Evolutionary conservation across 1,140 invertebrate genomes (phyloP).

Genomic region (Melitaea cinxia): DNA sequence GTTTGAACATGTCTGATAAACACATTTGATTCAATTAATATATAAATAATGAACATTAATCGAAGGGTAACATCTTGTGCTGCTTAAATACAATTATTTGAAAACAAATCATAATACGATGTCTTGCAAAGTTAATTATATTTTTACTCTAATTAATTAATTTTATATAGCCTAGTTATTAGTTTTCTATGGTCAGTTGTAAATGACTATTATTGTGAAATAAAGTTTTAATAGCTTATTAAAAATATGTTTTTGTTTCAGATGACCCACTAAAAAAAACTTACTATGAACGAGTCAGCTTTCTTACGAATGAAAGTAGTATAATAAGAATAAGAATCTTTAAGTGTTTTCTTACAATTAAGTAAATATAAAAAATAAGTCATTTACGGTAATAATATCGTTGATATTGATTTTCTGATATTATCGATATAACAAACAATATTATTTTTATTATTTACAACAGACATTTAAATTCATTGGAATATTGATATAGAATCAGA

Average conservation of each 20-base stretch:
- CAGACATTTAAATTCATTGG: slow-evolving; percentile 14
- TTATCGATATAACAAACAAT: slow-evolving; percentile 4
- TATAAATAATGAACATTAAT: no score
- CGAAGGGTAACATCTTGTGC: no score
- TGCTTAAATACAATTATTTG: no score
- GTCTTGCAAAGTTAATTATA: no score
- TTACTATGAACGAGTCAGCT: background rate
- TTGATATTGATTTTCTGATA: background rate
- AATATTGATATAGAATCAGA: slow-evolving; percentile 38
- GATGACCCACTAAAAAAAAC: background rate
- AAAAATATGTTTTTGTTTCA: background rate
- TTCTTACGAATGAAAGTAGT: background rate
- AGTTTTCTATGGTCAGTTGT: no score
- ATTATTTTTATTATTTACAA: slow-evolving; percentile 17
- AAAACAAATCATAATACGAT: no score
- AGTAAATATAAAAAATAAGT: slow-evolving; percentile 1
- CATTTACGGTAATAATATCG: background rate
- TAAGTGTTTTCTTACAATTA: background rate
- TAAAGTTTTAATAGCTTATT: no score
- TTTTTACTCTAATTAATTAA: no score
- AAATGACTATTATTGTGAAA: no score
- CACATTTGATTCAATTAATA: background rate
- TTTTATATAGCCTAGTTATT: no score
- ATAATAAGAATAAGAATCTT: background rate
- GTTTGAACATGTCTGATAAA: background rate